phyloP scores from a whole-genome alignment of 2,797 vertebrate genomes.

The Mareca strepera region DNA sequence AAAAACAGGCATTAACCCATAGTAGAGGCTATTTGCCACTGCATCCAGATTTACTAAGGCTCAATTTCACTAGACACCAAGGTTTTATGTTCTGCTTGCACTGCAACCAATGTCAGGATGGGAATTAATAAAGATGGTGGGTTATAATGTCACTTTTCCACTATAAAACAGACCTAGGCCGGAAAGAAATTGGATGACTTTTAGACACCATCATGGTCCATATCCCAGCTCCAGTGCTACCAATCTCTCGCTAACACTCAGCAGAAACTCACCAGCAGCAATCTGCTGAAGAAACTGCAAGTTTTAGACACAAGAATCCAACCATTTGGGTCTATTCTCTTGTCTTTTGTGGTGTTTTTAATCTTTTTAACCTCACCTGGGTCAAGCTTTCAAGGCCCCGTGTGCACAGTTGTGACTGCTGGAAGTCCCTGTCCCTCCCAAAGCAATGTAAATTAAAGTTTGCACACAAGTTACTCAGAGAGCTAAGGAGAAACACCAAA shows the following conservation, averaged over 20 bases:
- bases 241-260: not conserved
- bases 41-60: not conserved
- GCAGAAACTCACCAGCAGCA: not conserved
- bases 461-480: not conserved
- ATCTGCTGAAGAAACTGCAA: not conserved
- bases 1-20: not conserved
- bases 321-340: not conserved
- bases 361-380: not conserved
- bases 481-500: not conserved
- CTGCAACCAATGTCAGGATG: not conserved
- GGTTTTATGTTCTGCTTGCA: not conserved
- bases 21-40: not conserved
- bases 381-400: not conserved
- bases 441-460: not conserved
- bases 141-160: not conserved
- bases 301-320: not conserved
- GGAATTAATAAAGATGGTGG: not conserved
- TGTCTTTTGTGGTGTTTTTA: not conserved
- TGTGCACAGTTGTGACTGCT: not conserved
- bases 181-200: not conserved
- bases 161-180: not conserved
- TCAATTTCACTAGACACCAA: not conserved
- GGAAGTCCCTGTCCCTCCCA: not conserved
- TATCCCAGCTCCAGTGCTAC: not conserved
- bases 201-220: not conserved